These are phyloP conservation scores for Platyscapa corneri DNA, from an alignment of 1,140 invertebrate species.

Conservation along the genomic window DNA sequence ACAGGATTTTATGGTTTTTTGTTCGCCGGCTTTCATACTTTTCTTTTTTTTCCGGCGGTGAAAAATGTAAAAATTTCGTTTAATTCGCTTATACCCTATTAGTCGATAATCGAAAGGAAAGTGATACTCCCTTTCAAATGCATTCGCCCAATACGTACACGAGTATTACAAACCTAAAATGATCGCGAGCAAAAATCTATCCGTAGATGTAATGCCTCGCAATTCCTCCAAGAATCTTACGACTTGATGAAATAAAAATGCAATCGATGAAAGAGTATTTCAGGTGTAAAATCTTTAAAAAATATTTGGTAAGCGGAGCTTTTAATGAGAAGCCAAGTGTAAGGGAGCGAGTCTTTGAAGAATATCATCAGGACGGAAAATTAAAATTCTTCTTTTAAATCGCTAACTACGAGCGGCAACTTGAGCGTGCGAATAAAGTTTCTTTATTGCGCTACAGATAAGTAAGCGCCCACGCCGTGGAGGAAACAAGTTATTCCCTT, in stretches of 20 bases:
- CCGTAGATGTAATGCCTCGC: too few species aligned
- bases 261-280: neutral
- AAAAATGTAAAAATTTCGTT: too few species aligned
- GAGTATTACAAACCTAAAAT: too few species aligned
- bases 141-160: too few species aligned
- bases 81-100: too few species aligned
- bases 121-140: too few species aligned
- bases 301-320: neutral
- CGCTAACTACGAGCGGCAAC: neutral
- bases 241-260: neutral
- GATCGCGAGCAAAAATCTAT: too few species aligned
- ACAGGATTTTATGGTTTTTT: constrained; percentile 1
- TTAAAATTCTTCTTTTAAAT: constrained; percentile 47
- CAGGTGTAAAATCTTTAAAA: neutral
- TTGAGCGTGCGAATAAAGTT: constrained; percentile 23
- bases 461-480: neutral
- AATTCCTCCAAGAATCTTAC: neutral
- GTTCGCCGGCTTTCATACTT: neutral
- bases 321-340: constrained; percentile 22
- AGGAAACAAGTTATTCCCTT: constrained; percentile 36
- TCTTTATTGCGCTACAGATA: constrained; percentile 39
- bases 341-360: neutral
- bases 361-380: constrained; percentile 16
- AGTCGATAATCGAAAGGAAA: too few species aligned
- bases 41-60: neutral